Base-by-base conservation (phyloP, 2,888 invertebrate genomes). In the Proisotoma minuta region DNA sequence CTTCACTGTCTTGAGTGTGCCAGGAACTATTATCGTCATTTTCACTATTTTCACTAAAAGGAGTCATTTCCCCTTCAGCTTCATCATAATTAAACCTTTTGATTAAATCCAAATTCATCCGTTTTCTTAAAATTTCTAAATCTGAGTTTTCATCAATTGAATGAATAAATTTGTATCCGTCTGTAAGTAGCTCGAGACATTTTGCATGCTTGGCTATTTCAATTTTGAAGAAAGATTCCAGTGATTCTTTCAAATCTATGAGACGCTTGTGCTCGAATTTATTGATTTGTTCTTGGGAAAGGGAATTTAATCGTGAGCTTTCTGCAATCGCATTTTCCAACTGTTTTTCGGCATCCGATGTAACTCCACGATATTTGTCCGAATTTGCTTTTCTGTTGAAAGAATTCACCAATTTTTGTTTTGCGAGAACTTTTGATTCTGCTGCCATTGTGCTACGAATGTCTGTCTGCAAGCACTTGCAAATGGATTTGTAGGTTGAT, bases 201-300 rank as follows among this genome's bases (percentile, higher is more conserved):
- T 66, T 69, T 3, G 65, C 63, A 49, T 53, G 54, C 1, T 54
- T 52, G 5, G 66, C 53, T 20, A 69, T 66, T 26, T 69, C 66
- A 34, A 61, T 60, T 24, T 59, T 61, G 20, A 69, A 26, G 39
- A 66, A 69, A 4, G n/a, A 29, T 18, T 60, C 57, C 28, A 69
- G 48, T 51, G 51, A 66, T 27, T 66, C 59, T 56, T 66, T 69
- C 24, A 69, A 39, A 40, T 69, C 69, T 34, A 58, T 64, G 0
- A 62, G 50, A 26, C 60, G 58, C 48, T 65, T 65, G 12, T 65
- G 60, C 47, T 68, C 68, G 56, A 68, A 68, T 34, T 68, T 62
- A 18, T 62, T 29, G 3, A 68, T 50, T 57, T 65, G 62, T 12
- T 65, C 65, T 50, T 65, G 51, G 2, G 53, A 58, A 4, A 65